Conservation (phyloP, 2,113 vertebrate species). For the Cyanoliseus patagonus region DNA sequence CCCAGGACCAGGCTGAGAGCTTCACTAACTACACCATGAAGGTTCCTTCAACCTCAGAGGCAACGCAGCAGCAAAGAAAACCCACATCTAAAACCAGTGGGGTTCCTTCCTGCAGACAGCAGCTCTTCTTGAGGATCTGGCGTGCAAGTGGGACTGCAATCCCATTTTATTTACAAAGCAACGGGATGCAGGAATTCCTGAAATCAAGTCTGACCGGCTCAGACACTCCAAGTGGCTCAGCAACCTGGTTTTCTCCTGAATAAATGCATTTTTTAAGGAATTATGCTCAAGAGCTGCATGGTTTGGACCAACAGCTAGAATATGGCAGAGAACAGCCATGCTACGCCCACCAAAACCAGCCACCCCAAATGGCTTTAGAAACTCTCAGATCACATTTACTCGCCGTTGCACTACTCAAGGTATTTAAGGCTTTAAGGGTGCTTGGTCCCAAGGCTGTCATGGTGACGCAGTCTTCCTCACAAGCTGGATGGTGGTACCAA, state of each 20-base stretch:
- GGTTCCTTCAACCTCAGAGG: accelerated
- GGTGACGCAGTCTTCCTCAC: neutral
- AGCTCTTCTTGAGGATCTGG: neutral
- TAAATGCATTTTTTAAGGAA: neutral
- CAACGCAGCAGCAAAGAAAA: neutral
- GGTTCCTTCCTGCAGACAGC: neutral
- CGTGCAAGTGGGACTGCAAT: neutral
- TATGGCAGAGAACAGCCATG: accelerated
- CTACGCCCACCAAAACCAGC: neutral
- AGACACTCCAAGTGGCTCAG: neutral
- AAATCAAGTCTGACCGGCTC: neutral
- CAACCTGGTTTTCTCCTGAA: neutral
- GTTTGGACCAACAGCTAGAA: neutral
- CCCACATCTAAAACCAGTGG: accelerated
- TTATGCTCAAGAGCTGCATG: neutral
- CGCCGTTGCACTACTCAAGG: accelerated
- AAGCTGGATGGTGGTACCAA: neutral
- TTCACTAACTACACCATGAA: accelerated
- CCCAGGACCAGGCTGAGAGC: neutral
- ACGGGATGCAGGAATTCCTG: neutral
- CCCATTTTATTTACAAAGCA: slow-evolving; percentile 2
- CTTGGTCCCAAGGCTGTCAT: accelerated
- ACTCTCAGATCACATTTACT: accelerated
- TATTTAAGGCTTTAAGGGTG: neutral
- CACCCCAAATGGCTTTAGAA: neutral